Evolutionary conservation across 2,113 vertebrate species (phyloP).

Genomic region (Crotalus tigris): DNA sequence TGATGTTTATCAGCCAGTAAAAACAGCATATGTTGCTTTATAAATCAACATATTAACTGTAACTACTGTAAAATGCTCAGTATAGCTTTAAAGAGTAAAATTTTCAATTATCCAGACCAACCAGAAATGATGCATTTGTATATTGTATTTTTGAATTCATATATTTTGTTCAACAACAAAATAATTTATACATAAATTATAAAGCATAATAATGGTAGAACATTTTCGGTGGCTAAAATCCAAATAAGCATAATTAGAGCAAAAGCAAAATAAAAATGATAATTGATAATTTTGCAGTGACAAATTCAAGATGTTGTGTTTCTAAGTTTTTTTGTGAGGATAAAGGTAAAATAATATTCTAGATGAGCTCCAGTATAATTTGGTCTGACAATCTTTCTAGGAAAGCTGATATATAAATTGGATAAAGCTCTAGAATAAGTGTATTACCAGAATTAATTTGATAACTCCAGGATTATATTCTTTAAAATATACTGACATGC

Average conservation of each 20-base stretch:
- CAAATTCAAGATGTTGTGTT: not conserved
- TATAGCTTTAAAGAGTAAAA: not conserved
- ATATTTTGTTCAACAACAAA: not conserved
- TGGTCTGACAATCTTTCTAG: not conserved
- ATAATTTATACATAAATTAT: not conserved
- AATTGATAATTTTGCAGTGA: not conserved
- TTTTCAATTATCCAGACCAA: not conserved
- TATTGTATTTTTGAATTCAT: not conserved
- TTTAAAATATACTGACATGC: not conserved
- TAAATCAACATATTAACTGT: not conserved
- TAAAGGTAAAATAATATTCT: not conserved
- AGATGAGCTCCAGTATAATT: not conserved
- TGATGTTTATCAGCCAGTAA: not conserved
- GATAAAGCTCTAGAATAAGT: not conserved
- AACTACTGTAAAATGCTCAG: not conserved
- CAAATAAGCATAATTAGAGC: not conserved
- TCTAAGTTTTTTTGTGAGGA: not conserved
- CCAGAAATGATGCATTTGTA: not conserved
- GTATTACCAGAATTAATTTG: not conserved
- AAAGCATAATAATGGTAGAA: not conserved
- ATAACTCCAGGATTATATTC: not conserved
- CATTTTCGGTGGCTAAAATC: not conserved
- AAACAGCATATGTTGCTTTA: not conserved
- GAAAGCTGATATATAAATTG: not conserved
- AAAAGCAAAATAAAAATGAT: not conserved